Base-by-base conservation (phyloP, 2,888 invertebrate genomes). In the Leucoptera coffeella region DNA sequence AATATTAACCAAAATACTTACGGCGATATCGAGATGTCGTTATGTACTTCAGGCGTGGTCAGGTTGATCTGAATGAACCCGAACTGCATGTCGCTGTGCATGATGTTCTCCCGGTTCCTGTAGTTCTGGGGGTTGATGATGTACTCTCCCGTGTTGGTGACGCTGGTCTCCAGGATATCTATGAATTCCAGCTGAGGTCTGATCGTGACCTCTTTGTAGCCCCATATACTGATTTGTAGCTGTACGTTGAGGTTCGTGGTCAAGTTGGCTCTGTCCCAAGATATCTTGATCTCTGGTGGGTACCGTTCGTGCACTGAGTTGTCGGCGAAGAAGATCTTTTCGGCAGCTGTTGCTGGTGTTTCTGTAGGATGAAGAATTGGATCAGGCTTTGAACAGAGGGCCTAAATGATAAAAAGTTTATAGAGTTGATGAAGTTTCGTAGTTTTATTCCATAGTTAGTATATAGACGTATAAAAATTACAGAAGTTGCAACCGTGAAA, bases 61-160 rank as follows among this genome's bases (percentile, higher is more conserved):
- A 93, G 58, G 54, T 91, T 92, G 30, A 93, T 87, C 52, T 85
- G 87, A 26, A 91, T 65, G 42, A 90, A 91, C 21, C 90, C 93
- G 46, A 90, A 91, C 46, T 84, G 80, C 65, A 89, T 77, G 39
- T 89, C 86, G 22, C 65, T 72, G 26, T 80, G 77, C 47, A 78
- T 73, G 15, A 73, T 64, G 40, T 89, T 85, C 31, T 85, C 77
- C 12, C 81, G 72, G 25, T 75, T 75, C 15, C 82, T 69, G 44
- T 79, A 92, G 38, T 80, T 78, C 5, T 78, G 77, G 0, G 90
- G 88, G 9, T 77, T 73, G 25, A 92, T 85, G 0, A 76, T 73
- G 42, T 84, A 85, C 29, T 71, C 67, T 3, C 91, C 91, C 6
- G 74, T 75, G 37, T 88, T 88, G 0, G 75, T 64, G 0, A 73